phyloP scores from a whole-genome alignment of 2,797 vertebrate genomes.

The Crenuchus spilurus region DNA sequence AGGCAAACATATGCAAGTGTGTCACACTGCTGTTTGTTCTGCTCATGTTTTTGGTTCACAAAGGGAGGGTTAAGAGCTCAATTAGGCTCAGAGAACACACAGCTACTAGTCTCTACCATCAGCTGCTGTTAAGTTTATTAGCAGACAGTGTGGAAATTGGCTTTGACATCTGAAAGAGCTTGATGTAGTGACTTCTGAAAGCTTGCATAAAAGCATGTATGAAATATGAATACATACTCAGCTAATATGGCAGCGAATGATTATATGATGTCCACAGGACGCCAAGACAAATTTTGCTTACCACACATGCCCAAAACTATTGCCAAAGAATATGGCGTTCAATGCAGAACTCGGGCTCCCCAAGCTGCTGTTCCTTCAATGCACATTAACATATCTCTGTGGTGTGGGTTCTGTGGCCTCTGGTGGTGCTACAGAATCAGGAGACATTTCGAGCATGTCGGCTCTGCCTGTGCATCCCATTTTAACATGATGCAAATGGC shows the following conservation, averaged over 20 bases:
- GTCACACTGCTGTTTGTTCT: not conserved
- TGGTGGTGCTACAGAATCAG: slow-evolving; percentile 21
- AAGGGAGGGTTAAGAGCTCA: not conserved
- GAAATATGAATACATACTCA: not conserved
- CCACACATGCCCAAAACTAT: not conserved
- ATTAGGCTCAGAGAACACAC: not conserved
- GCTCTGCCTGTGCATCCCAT: not conserved
- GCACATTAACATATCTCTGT: slow-evolving; percentile 26
- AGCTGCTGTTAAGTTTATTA: not conserved
- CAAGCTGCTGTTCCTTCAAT: not conserved
- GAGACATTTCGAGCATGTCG: slow-evolving; percentile 24
- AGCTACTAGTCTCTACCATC: too few relatives aligned
- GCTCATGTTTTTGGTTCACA: slow-evolving; percentile 11
- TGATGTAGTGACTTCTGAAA: slow-evolving; percentile 14
- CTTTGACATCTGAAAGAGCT: not conserved
- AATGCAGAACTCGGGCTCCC: not conserved
- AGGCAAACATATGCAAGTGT: slow-evolving; percentile 8
- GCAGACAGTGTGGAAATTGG: not conserved
- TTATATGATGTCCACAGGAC: not conserved
- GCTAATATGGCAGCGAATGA: not conserved
- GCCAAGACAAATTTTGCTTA: not conserved
- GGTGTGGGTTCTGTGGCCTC: slow-evolving; percentile 25
- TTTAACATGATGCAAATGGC: slow-evolving; percentile 46
- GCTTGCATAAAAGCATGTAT: not conserved
- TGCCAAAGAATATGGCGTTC: not conserved